Base-by-base conservation (phyloP, 1,140 invertebrate genomes). In the Pseudomyrmex flavicornis region DNA sequence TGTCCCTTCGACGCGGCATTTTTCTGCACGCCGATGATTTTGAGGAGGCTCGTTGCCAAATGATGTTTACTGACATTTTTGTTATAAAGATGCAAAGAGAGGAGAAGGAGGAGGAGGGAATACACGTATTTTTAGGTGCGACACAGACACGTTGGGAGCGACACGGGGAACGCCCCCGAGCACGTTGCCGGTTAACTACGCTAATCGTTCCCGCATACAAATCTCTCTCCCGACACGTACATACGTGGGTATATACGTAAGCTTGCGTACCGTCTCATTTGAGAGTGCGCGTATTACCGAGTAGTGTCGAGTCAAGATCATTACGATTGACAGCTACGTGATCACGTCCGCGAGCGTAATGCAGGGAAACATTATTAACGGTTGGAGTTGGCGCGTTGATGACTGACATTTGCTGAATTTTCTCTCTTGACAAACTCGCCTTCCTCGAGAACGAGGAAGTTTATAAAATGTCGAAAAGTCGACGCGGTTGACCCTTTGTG, bases 141-240 rank as follows among this genome's bases (percentile, higher is more conserved):
- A 44, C 10, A 48, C n/a, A 52, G 10, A 3, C 8, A 54, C n/a
- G 22, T 76, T 52, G 44, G 48, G 4, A 46, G 12, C 48, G 35
- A 58, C 46, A 44, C 56, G n/a, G 13, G n/a, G 22, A 20, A 63
- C 22, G 74, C 13, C 26, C 61, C 72, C 68, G 46, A 17, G 1
- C 63, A 65, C 46, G 68, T 73, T 44, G 48, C 22, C 50, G 12
- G 48, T 58, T 68, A 75, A 70, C 54, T 13, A 58, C 15, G 52
- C 59, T 76, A 72, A 86, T 86, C 46, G 15, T 48, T 74, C 20
- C 17, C 10, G 50, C 15, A 73, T 48, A 75, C 56, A 70, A 76
- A 80, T 70, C 65, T 70, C n/a, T 35, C 35, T 26, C 35, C 7
- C 26, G 44, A 52, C 20, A 10, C 26, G n/a, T 17, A 15, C 10